Evolutionary conservation across 2,113 vertebrate species (phyloP).

Genomic region (Gallinago media): DNA sequence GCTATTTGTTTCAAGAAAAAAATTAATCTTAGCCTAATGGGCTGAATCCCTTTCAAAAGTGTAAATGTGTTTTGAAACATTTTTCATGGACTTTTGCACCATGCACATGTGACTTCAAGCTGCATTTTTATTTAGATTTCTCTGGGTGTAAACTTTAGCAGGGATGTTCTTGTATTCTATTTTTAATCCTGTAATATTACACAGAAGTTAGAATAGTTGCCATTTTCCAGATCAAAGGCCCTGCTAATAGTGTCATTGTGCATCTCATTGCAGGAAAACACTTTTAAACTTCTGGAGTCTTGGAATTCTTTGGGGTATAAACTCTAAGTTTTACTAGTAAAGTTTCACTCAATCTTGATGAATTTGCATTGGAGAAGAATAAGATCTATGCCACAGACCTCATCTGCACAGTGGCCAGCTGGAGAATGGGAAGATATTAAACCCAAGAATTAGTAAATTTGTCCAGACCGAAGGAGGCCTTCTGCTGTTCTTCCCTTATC

Average conservation of each 20-base stretch:
- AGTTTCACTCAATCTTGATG: neutral
- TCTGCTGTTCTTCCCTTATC: neutral
- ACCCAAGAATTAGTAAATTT: neutral
- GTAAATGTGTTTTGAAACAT: neutral
- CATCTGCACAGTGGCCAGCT: neutral
- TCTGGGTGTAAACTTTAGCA: neutral
- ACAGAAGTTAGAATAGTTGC: neutral
- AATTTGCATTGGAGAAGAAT: neutral
- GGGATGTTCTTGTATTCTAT: neutral
- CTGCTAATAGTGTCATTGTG: neutral
- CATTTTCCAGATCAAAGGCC: constrained; percentile 20
- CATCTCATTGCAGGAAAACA: neutral
- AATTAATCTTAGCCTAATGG: neutral
- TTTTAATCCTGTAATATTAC: neutral
- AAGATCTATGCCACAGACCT: neutral
- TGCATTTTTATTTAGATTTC: neutral
- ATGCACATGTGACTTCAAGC: neutral
- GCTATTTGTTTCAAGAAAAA: neutral
- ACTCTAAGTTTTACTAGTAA: neutral
- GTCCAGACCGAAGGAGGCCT: neutral
- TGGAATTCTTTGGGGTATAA: neutral
- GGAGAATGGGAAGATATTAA: neutral
- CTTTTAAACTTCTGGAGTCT: neutral
- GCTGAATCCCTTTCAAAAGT: neutral
- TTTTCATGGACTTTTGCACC: neutral